Evolutionary conservation across 2,888 invertebrate species (phyloP).

Genomic region (Anthoptus insignis): DNA sequence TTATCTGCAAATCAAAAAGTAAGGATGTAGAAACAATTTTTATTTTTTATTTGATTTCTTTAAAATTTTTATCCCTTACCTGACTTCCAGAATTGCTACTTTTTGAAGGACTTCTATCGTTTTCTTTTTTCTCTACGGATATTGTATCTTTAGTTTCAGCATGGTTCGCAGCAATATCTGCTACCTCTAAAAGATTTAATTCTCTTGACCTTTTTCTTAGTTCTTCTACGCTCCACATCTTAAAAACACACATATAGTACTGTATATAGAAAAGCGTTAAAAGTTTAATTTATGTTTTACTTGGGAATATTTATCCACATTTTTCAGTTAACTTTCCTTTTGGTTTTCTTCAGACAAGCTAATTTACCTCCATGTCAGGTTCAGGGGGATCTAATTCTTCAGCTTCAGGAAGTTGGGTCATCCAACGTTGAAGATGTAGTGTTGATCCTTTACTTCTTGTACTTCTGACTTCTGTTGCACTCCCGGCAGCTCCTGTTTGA

Average conservation of each 20-base stretch:
- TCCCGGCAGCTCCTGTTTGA: constrained; percentile 75
- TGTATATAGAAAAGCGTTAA: no score
- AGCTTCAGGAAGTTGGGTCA: constrained; percentile 91
- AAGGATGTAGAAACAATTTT: neutral
- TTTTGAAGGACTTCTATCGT: constrained; percentile 90
- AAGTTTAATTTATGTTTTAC: no score
- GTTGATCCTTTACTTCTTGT: constrained; percentile 90
- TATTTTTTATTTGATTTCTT: constrained; percentile 44
- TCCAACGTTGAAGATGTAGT: constrained; percentile 93
- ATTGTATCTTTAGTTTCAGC: constrained; percentile 67
- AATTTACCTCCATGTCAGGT: constrained; percentile 84
- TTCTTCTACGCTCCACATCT: constrained; percentile 92
- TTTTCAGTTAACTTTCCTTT: no score
- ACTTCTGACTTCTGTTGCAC: constrained; percentile 76
- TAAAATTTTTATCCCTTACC: constrained; percentile 72
- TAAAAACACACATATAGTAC: constrained; percentile 21
- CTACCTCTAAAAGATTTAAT: constrained; percentile 87
- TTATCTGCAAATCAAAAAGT: constrained; percentile 72
- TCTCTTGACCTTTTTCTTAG: constrained; percentile 90
- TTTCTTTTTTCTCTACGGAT: constrained; percentile 81
- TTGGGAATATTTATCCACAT: no score
- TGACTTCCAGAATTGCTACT: constrained; percentile 93
- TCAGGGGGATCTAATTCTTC: constrained; percentile 84
- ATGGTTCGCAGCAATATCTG: constrained; percentile 69
- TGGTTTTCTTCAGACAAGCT: no score